phyloP scores from a whole-genome alignment of 1,140 invertebrate species.

The Adelges cooleyi region DNA sequence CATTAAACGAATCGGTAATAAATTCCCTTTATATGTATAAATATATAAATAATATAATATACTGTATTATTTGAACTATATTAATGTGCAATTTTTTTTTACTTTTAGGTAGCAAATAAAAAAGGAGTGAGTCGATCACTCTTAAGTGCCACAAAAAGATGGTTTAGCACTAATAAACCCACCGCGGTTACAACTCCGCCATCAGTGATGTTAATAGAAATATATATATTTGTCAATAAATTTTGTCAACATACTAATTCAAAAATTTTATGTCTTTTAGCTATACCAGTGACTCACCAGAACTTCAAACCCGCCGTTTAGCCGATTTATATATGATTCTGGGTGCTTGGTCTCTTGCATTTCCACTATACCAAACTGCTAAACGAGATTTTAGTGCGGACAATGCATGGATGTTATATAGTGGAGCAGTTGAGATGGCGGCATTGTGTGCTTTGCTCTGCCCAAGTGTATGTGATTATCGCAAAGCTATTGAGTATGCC shows the following conservation, averaged over 20 bases:
- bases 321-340: conserved; percentile 96
- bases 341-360: conserved; percentile 83
- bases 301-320: conserved; percentile 80
- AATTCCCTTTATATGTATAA: too few relatives aligned
- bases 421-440: conserved; percentile 91
- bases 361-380: conserved; percentile 85
- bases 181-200: conserved; percentile 43
- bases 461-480: conserved; percentile 46
- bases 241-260: not conserved
- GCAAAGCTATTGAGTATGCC: conserved; percentile 79
- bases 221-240: not conserved
- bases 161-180: conserved; percentile 83
- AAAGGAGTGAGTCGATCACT: conserved; percentile 86
- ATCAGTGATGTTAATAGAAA: not conserved
- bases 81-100: not conserved
- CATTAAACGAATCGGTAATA: conserved; percentile 66
- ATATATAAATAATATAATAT: conserved; percentile 32
- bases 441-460: conserved; percentile 84
- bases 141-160: conserved; percentile 84
- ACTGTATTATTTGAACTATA: not conserved
- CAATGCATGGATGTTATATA: conserved; percentile 93
- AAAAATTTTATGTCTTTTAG: conserved; percentile 41
- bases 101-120: conserved; percentile 56
- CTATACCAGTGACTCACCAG: conserved; percentile 77
- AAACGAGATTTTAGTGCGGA: conserved; percentile 94